phyloP scores from a whole-genome alignment of 2,113 vertebrate genomes.

The Urocynchramus pylzowi region DNA sequence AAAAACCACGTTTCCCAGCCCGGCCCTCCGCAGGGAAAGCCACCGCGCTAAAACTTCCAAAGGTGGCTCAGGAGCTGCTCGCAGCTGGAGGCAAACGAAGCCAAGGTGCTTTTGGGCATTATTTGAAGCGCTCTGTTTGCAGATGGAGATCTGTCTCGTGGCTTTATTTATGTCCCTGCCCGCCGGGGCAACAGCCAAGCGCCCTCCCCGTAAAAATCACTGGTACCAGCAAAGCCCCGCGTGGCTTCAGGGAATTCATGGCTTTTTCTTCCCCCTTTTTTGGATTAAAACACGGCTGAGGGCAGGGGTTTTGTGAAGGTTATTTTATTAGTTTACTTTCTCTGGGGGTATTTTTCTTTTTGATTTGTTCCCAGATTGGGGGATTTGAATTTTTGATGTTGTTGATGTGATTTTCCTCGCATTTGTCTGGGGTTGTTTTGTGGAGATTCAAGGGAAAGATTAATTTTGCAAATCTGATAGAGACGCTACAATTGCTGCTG shows the following conservation, averaged over 20 bases:
- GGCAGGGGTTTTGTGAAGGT: neutral
- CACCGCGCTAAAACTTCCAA: neutral
- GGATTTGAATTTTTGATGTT: neutral
- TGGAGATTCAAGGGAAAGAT: neutral
- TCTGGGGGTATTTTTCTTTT: neutral
- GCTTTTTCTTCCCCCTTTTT: neutral
- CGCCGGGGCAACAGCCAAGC: accelerated
- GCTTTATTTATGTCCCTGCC: neutral
- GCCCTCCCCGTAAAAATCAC: neutral
- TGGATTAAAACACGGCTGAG: neutral
- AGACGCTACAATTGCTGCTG: neutral
- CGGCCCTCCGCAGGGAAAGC: neutral
- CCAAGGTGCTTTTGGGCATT: neutral
- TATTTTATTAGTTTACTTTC: slow-evolving; percentile 29
- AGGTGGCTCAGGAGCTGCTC: neutral
- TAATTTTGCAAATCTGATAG: neutral
- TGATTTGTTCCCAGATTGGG: neutral
- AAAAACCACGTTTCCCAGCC: slow-evolving; percentile 44
- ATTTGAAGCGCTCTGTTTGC: neutral
- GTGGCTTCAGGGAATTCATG: neutral
- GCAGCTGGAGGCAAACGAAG: neutral
- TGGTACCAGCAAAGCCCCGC: neutral
- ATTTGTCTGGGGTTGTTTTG: neutral
- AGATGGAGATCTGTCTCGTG: neutral
- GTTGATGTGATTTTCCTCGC: neutral